phyloP scores from a whole-genome alignment of 2,888 invertebrate species.

The Calephelis perditalis region DNA sequence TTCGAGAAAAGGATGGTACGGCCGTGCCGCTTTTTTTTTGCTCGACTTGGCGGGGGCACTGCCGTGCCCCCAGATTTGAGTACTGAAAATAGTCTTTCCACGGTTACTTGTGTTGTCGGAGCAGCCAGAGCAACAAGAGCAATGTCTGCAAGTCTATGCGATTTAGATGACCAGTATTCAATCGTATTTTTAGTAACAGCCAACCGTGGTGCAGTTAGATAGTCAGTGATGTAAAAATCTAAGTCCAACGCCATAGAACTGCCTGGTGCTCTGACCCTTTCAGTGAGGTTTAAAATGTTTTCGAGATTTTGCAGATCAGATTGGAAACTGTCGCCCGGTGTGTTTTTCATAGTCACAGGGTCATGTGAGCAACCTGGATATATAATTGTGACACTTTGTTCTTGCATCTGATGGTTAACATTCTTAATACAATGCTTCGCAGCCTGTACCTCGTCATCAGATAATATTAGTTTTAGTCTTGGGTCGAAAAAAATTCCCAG shows the following conservation, averaged over 20 bases:
- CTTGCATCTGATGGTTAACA: constrained; percentile 12
- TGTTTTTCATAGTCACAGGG: constrained; percentile 6
- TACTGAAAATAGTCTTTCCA: constrained; percentile 11
- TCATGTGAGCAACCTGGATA: constrained; percentile 12
- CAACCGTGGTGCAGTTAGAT: constrained; percentile 9
- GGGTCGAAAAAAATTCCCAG: constrained; percentile 10
- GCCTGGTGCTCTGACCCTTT: constrained; percentile 7
- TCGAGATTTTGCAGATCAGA: neutral
- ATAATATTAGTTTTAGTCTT: constrained; percentile 9
- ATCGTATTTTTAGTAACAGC: neutral
- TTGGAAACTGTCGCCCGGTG: constrained; percentile 7
- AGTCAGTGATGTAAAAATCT: constrained; percentile 8
- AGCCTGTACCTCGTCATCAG: constrained; percentile 11
- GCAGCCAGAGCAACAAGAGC: constrained; percentile 5
- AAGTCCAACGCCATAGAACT: constrained; percentile 5
- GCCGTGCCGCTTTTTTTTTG: too few species aligned
- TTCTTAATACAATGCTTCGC: constrained; percentile 6
- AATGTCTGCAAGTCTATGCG: constrained; percentile 8
- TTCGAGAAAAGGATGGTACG: too few species aligned
- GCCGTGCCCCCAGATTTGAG: too few species aligned
- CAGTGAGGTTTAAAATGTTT: constrained; percentile 9
- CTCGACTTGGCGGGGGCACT: too few species aligned
- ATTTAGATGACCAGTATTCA: constrained; percentile 7
- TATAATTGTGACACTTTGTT: constrained; percentile 8
- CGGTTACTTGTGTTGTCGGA: constrained; percentile 8